Evolutionary conservation across 2,797 vertebrate genomes (phyloP).

Genomic region (Ciconia nigra): DNA sequence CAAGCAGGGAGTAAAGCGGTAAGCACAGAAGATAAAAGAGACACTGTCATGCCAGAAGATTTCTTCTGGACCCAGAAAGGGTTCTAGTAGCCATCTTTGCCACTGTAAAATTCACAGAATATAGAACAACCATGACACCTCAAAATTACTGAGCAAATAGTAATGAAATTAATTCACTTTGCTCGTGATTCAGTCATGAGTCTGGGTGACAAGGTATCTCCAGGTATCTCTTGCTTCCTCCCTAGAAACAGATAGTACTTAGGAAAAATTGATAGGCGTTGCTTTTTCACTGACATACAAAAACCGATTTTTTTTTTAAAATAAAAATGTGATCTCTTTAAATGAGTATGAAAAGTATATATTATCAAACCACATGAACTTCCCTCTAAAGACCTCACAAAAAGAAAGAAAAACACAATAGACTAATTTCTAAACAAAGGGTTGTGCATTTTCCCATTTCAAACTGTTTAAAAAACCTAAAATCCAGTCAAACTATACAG

Average conservation of each 20-base stretch:
- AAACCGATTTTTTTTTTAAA: background rate
- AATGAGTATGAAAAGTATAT: background rate
- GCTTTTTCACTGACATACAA: background rate
- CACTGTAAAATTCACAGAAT: background rate
- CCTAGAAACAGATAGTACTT: background rate
- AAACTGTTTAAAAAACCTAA: constrained; percentile 23
- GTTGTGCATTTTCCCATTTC: background rate
- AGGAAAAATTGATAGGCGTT: background rate
- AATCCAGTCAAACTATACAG: background rate
- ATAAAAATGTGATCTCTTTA: background rate
- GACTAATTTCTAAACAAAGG: constrained; percentile 39
- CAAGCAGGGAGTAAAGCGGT: background rate
- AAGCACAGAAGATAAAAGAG: background rate
- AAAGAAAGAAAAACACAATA: constrained; percentile 9
- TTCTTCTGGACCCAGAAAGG: background rate
- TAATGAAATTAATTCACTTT: background rate
- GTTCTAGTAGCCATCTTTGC: background rate
- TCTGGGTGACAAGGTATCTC: background rate
- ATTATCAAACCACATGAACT: background rate
- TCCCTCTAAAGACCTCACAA: background rate
- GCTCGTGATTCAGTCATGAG: background rate
- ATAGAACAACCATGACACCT: accelerated
- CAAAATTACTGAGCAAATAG: background rate
- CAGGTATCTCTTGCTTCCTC: background rate
- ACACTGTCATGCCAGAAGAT: background rate